Evolutionary conservation across 2,797 vertebrate genomes (phyloP).

Genomic region (Pteronotus mesoamericanus): DNA sequence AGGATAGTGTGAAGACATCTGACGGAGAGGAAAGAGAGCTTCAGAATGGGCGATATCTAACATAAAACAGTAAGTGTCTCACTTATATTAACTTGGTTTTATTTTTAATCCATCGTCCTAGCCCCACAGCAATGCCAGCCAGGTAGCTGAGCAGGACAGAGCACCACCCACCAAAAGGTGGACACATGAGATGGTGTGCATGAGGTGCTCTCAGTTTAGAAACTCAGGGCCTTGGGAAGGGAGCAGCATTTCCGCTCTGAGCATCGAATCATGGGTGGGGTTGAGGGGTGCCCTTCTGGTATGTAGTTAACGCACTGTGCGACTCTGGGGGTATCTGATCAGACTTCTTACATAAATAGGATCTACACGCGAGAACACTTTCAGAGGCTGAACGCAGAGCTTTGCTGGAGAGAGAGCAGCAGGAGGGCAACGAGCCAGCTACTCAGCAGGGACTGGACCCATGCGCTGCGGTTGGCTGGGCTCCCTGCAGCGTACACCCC

Average conservation of each 20-base stretch:
- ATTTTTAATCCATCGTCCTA: neutral
- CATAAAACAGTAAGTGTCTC: neutral
- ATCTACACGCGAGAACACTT: conserved; percentile 47
- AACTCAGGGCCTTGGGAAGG: neutral
- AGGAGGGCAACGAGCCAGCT: conserved; percentile 16
- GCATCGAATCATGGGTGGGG: neutral
- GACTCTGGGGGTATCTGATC: conserved; percentile 46
- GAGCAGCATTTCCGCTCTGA: neutral
- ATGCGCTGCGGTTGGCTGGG: neutral
- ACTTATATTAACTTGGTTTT: neutral
- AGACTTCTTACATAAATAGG: conserved; percentile 49
- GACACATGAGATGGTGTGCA: neutral
- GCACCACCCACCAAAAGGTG: neutral
- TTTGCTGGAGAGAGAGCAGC: neutral
- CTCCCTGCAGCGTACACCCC: neutral
- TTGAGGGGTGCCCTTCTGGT: conserved; percentile 3
- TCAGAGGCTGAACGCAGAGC: conserved; percentile 19
- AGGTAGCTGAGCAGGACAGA: neutral
- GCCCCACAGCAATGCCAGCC: neutral
- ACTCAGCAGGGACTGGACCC: neutral
- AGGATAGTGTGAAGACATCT: neutral
- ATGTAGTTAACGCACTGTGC: neutral
- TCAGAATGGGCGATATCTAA: neutral
- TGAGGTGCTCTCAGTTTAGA: neutral
- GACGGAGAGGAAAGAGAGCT: neutral